Percentiles rank a stretch among this genome's conserved stretches.
Evolutionary conservation across 2,797 vertebrate genomes (phyloP).

Genomic region (Enteromius trimaculatus): DNA sequence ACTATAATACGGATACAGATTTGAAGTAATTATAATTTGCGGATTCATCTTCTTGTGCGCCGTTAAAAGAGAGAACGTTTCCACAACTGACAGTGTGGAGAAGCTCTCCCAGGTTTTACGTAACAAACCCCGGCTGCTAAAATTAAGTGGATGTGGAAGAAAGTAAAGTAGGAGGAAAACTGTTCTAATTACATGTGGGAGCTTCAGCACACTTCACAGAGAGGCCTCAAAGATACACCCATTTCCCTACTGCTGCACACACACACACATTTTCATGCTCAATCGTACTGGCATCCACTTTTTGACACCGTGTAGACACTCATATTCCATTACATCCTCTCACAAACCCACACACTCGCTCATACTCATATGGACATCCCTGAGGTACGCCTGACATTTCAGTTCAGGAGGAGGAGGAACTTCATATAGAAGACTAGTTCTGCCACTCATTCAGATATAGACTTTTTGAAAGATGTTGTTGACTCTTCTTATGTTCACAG

Average conservation of each 20-base stretch:
- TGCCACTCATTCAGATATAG: conserved; percentile 50
- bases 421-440: not conserved
- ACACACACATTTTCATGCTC: conserved; percentile 19
- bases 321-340: conserved; percentile 33
- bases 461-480: conserved; percentile 18
- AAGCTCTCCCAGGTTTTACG: conserved; percentile 52
- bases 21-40: conserved; percentile 55
- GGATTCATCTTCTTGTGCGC: conserved; percentile 38
- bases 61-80: conserved; percentile 39
- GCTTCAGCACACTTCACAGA: conserved; percentile 50
- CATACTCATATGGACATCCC: conserved; percentile 27
- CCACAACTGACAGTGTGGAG: conserved; percentile 35
- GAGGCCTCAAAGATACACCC: conserved; percentile 44
- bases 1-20: conserved; percentile 53
- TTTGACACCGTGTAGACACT: conserved; percentile 40
- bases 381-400: conserved; percentile 38
- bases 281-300: conserved; percentile 10
- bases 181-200: conserved; percentile 70
- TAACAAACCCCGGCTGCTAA: conserved; percentile 54
- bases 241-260: conserved; percentile 9
- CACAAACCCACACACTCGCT: conserved; percentile 37
- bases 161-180: conserved; percentile 66
- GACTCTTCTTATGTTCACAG: not conserved
- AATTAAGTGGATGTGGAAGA: conserved; percentile 53
- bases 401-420: conserved; percentile 23